Evolutionary conservation across 2,797 vertebrate genomes (phyloP).

Genomic region (Agapornis canus): DNA sequence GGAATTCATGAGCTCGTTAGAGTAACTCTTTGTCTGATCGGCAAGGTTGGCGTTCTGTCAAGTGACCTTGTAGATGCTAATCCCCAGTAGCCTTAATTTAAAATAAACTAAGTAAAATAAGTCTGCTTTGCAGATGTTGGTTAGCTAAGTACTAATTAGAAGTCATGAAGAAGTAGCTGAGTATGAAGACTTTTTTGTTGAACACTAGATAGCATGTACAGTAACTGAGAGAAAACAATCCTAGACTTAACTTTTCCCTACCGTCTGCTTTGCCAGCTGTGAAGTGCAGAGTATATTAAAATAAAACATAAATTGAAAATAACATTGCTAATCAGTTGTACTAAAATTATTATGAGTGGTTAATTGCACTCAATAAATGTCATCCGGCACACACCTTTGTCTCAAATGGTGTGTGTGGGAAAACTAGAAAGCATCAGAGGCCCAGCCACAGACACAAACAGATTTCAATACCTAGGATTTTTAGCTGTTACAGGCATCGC

Average conservation of each 20-base stretch:
- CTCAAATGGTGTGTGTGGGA: not conserved
- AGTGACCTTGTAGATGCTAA: constrained; percentile 65
- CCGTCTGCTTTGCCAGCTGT: constrained; percentile 3
- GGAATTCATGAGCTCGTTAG: constrained; percentile 6
- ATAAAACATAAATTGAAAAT: not conserved
- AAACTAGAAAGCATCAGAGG: not conserved
- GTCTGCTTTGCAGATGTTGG: constrained; percentile 32
- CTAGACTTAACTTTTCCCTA: not conserved
- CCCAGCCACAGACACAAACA: not conserved
- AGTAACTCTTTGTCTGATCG: constrained; percentile 17
- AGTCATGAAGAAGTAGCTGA: not conserved
- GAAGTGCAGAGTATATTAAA: not conserved
- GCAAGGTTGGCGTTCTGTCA: constrained; percentile 3
- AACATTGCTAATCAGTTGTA: not conserved
- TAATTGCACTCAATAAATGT: not conserved
- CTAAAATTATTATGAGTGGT: not conserved
- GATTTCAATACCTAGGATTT: not conserved
- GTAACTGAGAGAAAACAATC: not conserved
- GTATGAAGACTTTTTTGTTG: not conserved
- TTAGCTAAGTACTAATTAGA: constrained; percentile 42
- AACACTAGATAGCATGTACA: not conserved
- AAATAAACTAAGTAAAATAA: constrained; percentile 43
- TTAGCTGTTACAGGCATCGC: not conserved
- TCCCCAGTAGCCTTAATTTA: constrained; percentile 65
- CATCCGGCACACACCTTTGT: not conserved